Percentiles rank a stretch among this genome's conserved stretches.
Conservation (phyloP, 2,888 invertebrate genomes). For the Chrysolina haemoptera region DNA sequence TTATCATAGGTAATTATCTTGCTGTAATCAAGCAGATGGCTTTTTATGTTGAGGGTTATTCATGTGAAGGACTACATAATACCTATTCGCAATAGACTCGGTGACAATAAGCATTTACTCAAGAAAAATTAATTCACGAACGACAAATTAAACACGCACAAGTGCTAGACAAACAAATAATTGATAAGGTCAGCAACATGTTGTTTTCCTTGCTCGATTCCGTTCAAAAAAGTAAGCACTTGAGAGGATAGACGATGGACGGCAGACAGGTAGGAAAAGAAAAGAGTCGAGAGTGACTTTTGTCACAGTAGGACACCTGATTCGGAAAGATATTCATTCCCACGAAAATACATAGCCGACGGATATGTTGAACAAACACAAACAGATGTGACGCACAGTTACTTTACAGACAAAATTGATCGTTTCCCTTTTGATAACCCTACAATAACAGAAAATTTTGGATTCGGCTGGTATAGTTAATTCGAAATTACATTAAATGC, state of each 20-base stretch:
- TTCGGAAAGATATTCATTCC: constrained; percentile 48
- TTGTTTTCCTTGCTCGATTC: constrained; percentile 30
- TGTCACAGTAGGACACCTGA: constrained; percentile 52
- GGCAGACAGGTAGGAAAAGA: constrained; percentile 40
- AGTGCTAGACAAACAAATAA: constrained; percentile 33
- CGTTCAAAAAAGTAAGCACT: constrained; percentile 39
- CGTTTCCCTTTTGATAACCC: background rate
- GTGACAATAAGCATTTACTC: background rate
- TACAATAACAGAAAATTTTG: background rate
- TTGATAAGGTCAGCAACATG: constrained; percentile 30
- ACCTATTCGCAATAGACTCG: no score
- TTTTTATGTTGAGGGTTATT: no score
- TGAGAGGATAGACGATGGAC: constrained; percentile 12
- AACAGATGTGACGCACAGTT: constrained; percentile 21
- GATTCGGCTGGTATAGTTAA: background rate
- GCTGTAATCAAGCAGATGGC: no score
- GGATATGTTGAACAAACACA: constrained; percentile 39
- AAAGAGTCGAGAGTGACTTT: constrained; percentile 39
- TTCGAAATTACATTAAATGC: background rate
- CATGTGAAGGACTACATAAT: no score
- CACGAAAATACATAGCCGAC: constrained; percentile 46
- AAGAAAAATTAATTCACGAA: constrained; percentile 29
- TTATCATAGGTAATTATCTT: no score
- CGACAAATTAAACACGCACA: constrained; percentile 27
- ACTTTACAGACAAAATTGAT: constrained; percentile 13